Conservation (phyloP, 2,113 vertebrate species). For the Serilophus lunatus region DNA sequence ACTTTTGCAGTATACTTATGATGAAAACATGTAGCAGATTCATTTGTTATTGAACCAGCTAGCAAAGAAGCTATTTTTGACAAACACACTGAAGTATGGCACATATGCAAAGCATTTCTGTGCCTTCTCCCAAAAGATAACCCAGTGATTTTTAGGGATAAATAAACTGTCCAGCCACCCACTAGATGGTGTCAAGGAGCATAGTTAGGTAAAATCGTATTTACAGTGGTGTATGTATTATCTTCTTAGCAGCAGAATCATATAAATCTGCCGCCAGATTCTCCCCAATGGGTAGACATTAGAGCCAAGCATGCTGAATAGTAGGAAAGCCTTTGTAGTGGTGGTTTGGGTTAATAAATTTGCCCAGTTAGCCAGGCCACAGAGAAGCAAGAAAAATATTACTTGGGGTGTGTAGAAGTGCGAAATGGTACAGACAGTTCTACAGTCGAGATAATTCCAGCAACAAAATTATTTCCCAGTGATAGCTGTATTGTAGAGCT, state of each 20-base stretch:
- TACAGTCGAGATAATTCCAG: neutral
- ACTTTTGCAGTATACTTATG: neutral
- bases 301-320: neutral
- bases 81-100: neutral
- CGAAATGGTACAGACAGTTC: neutral
- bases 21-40: neutral
- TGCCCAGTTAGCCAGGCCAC: neutral
- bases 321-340: neutral
- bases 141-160: neutral
- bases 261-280: neutral
- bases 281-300: neutral
- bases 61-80: neutral
- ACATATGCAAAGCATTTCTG: neutral
- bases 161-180: neutral
- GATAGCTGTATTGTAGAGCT: neutral
- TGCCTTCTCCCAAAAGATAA: neutral
- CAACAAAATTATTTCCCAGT: neutral
- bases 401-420: neutral
- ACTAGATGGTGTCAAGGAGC: constrained; percentile 46
- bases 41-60: neutral
- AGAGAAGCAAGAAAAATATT: neutral
- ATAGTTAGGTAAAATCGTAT: neutral
- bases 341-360: neutral
- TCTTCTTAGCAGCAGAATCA: neutral
- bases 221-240: neutral